These are phyloP conservation scores for Corella eumyota DNA, from an alignment of 23 tunicate species.

Conservation along the genomic window DNA sequence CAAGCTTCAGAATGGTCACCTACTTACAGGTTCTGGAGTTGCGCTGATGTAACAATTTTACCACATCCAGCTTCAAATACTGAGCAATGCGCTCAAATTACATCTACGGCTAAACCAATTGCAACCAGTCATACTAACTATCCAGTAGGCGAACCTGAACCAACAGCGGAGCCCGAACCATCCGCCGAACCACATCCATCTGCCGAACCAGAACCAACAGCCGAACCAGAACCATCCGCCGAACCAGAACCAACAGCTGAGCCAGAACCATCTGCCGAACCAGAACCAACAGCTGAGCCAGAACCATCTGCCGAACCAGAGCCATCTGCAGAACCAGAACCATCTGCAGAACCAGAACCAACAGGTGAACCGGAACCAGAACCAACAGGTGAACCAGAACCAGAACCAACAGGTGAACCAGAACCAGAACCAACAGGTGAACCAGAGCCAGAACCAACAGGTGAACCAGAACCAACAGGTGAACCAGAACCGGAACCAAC, in stretches of 20 bases:
- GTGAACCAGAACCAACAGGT: slow-evolving; percentile 13
- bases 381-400: slow-evolving; percentile 8
- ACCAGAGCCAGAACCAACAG: slow-evolving; percentile 25
- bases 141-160: slow-evolving; percentile 13
- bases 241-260: slow-evolving; percentile 12
- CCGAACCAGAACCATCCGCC: slow-evolving; percentile 15
- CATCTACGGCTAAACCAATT: background rate
- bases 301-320: slow-evolving; percentile 23
- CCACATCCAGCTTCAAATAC: slow-evolving; percentile 18
- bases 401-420: slow-evolving; percentile 15
- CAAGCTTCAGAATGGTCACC: slow-evolving; percentile 80
- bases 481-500: slow-evolving; percentile 20
- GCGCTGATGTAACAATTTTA: slow-evolving; percentile 69
- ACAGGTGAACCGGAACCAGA: slow-evolving; percentile 33
- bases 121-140: background rate
- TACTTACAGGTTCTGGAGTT: slow-evolving; percentile 74
- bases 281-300: slow-evolving; percentile 14
- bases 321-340: slow-evolving; percentile 27
- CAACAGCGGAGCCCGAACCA: slow-evolving; percentile 22
- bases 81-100: slow-evolving; percentile 14
- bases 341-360: slow-evolving; percentile 26
- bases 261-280: slow-evolving; percentile 22
- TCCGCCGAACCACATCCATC: slow-evolving; percentile 8
- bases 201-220: slow-evolving; percentile 14
- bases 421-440: slow-evolving; percentile 22